Evolutionary conservation across 1,140 invertebrate species (phyloP).

Genomic region (Uloborus diversus): DNA sequence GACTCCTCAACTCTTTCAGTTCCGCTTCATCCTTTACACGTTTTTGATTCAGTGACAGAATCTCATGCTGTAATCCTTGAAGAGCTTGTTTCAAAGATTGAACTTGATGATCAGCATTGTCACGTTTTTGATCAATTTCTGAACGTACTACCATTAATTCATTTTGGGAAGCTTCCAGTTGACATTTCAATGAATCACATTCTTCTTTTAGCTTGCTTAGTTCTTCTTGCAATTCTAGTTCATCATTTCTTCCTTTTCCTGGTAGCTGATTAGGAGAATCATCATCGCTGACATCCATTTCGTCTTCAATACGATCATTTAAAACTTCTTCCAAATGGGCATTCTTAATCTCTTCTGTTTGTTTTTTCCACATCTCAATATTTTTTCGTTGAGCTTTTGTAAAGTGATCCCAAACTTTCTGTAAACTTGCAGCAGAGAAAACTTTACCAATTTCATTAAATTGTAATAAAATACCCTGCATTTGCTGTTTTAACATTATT

Average conservation of each 20-base stretch:
- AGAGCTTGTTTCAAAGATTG: slow-evolving; percentile 79
- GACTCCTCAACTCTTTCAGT: slow-evolving; percentile 59
- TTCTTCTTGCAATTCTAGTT: background rate
- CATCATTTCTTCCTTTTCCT: background rate
- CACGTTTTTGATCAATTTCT: slow-evolving; percentile 74
- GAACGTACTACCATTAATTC: slow-evolving; percentile 77
- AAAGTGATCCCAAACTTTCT: slow-evolving; percentile 99
- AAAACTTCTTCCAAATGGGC: slow-evolving; percentile 78
- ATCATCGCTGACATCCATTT: slow-evolving; percentile 83
- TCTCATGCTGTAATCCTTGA: slow-evolving; percentile 80
- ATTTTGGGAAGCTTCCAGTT: slow-evolving; percentile 93
- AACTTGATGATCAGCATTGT: slow-evolving; percentile 77
- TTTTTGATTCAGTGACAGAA: slow-evolving; percentile 73
- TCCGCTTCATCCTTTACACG: slow-evolving; percentile 73
- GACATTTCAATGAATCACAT: slow-evolving; percentile 89
- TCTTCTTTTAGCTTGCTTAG: slow-evolving; percentile 73
- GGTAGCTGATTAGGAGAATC: no score
- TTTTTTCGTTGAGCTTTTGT: slow-evolving; percentile 98
- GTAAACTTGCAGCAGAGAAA: slow-evolving; percentile 91
- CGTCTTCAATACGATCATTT: slow-evolving; percentile 76
- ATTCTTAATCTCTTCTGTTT: slow-evolving; percentile 77
- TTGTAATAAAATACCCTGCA: slow-evolving; percentile 81
- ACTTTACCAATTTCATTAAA: slow-evolving; percentile 98
- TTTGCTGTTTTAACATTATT: slow-evolving; percentile 80
- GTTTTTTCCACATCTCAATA: slow-evolving; percentile 96